Evolutionary conservation across 2,113 vertebrate genomes (phyloP).

Genomic region (Perccottus glenii): DNA sequence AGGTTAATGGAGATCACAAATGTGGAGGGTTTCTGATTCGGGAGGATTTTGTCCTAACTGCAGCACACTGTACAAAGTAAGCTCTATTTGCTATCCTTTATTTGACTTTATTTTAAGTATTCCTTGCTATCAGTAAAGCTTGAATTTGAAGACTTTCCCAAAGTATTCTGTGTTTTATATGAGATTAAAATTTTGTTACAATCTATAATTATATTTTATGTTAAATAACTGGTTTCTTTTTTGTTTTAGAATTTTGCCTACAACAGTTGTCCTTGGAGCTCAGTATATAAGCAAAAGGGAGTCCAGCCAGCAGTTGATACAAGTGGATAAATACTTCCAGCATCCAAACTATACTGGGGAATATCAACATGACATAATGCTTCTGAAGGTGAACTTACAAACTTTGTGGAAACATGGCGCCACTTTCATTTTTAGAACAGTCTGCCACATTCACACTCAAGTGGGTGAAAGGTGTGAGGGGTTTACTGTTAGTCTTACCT

Average conservation of each 20-base stretch:
- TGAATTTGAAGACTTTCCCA: too few relatives aligned
- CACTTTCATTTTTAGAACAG: not conserved
- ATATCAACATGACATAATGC: slow-evolving; percentile 33
- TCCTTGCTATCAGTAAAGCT: too few relatives aligned
- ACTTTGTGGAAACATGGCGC: not conserved
- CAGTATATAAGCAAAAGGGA: slow-evolving; percentile 31
- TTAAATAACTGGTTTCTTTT: not conserved
- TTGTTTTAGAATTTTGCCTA: accelerated
- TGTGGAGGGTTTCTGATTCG: slow-evolving; percentile 75
- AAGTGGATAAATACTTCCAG: slow-evolving; percentile 11
- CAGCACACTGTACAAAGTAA: slow-evolving; percentile 63
- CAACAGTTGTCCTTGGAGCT: slow-evolving; percentile 48
- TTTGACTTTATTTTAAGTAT: too few relatives aligned
- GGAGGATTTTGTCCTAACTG: slow-evolving; percentile 70
- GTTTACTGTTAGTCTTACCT: not conserved
- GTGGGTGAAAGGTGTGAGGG: not conserved
- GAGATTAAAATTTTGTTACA: not conserved
- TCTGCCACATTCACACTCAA: slow-evolving; percentile 5
- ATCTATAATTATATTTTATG: not conserved
- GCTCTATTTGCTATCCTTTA: not conserved
- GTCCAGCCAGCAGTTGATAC: slow-evolving; percentile 37
- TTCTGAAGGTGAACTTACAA: slow-evolving; percentile 46
- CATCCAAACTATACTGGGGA: slow-evolving; percentile 17
- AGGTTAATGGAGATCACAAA: accelerated
- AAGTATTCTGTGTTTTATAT: too few relatives aligned